These are phyloP conservation scores for Parus major DNA, from an alignment of 2,113 vertebrate genomes.

Conservation along the genomic window DNA sequence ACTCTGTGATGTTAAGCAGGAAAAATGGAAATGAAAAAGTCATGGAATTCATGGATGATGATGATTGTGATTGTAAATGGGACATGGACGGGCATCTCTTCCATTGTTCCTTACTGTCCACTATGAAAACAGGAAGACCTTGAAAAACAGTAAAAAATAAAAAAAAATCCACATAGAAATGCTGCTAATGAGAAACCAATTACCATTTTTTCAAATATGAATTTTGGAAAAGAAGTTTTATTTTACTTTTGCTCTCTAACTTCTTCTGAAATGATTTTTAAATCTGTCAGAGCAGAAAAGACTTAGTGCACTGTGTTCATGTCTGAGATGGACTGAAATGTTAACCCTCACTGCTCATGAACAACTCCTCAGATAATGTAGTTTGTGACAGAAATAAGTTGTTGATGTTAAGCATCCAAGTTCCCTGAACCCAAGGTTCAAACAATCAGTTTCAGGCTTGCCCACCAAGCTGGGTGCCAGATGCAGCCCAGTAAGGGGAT, in stretches of 20 bases:
- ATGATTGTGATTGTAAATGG: not conserved
- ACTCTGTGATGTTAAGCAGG: not conserved
- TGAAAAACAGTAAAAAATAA: not conserved
- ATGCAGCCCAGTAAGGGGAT: rapidly evolving
- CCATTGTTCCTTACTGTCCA: not conserved
- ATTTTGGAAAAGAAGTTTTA: not conserved
- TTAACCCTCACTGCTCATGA: not conserved
- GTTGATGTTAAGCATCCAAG: not conserved
- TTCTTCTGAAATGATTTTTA: not conserved
- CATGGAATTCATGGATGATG: not conserved
- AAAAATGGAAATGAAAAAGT: not conserved
- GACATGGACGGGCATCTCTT: rapidly evolving
- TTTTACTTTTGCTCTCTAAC: not conserved
- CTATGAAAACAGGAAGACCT: not conserved
- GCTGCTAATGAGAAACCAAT: not conserved
- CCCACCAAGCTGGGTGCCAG: not conserved
- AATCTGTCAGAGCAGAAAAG: not conserved
- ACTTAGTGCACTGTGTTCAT: not conserved
- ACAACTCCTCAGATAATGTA: not conserved
- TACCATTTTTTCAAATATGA: not conserved
- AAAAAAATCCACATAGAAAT: not conserved
- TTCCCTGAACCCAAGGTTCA: not conserved
- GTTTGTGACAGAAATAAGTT: not conserved
- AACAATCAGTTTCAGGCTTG: not conserved
- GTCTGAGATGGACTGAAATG: not conserved